These are phyloP conservation scores for Drosophila formosana DNA, from an alignment of 2,888 invertebrate genomes.

Conservation along the genomic window DNA sequence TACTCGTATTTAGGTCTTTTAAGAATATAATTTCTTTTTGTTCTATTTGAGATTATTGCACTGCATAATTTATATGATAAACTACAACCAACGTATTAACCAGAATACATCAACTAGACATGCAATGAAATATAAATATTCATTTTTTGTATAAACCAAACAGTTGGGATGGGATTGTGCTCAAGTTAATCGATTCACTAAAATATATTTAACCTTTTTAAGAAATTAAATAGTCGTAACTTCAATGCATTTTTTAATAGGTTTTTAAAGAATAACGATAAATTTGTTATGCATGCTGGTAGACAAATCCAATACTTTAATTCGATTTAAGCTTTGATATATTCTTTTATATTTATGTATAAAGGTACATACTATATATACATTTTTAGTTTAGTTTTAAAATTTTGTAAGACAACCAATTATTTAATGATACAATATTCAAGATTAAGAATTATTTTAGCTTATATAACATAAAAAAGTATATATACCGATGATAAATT, in stretches of 20 bases:
- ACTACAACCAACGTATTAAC: not conserved
- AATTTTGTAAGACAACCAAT: constrained; percentile 30
- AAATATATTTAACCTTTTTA: not conserved
- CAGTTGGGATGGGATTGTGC: too few species aligned
- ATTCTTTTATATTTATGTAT: constrained; percentile 15
- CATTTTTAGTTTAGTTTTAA: constrained; percentile 31
- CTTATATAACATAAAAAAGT: constrained; percentile 15
- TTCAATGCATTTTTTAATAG: too few species aligned
- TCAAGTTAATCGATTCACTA: too few species aligned
- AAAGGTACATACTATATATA: constrained; percentile 10
- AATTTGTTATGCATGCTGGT: not conserved
- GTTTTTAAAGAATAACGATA: too few species aligned
- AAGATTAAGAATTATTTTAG: constrained; percentile 3
- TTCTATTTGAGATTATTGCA: too few species aligned
- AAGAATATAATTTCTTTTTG: too few species aligned
- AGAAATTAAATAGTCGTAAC: not conserved
- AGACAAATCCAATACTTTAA: not conserved
- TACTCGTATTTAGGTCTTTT: too few species aligned
- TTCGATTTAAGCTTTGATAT: constrained; percentile 32
- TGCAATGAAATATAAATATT: too few species aligned
- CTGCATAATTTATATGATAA: not conserved
- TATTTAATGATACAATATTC: not conserved
- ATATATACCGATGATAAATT: constrained; percentile 12
- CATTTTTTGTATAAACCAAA: too few species aligned
- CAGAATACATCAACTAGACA: not conserved